A percentile compares a stretch with the other conserved stretches of the same genome.
Evolutionary conservation across 2,113 vertebrate genomes (phyloP).

Genomic region (Nothoprocta perdicaria): DNA sequence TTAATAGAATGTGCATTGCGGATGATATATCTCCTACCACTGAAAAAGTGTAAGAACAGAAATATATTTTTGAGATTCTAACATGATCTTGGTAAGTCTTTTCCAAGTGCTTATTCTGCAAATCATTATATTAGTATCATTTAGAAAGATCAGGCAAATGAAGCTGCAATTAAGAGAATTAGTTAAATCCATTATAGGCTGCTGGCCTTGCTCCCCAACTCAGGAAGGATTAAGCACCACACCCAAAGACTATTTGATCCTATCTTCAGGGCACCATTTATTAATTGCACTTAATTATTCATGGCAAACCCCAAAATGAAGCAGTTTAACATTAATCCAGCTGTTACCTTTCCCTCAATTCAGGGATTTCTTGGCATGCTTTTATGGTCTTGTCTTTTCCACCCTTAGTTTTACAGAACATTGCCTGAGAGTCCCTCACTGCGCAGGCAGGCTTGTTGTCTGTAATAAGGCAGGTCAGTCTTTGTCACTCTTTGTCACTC

Average conservation of each 20-base stretch:
- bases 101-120: constrained; percentile 73
- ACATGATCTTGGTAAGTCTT: constrained; percentile 62
- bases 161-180: constrained; percentile 73
- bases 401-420: neutral
- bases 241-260: constrained; percentile 67
- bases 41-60: constrained; percentile 9
- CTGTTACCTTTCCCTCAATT: constrained; percentile 63
- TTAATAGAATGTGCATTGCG: constrained; percentile 48
- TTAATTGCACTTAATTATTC: constrained; percentile 70
- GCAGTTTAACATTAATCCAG: constrained; percentile 53
- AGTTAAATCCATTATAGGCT: constrained; percentile 72
- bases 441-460: neutral
- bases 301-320: constrained; percentile 65
- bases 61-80: constrained; percentile 53
- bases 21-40: constrained; percentile 25
- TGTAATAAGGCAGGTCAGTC: accelerated
- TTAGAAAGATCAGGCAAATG: constrained; percentile 74
- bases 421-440: neutral
- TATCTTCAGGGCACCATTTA: constrained; percentile 72
- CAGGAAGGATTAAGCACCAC: constrained; percentile 72
- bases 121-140: constrained; percentile 70
- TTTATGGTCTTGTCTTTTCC: neutral
- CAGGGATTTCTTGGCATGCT: neutral
- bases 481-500: neutral
- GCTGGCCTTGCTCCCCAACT: constrained; percentile 68